Conservation (phyloP, 1,140 invertebrate species). For the Tetranychus cinnabarinus region DNA sequence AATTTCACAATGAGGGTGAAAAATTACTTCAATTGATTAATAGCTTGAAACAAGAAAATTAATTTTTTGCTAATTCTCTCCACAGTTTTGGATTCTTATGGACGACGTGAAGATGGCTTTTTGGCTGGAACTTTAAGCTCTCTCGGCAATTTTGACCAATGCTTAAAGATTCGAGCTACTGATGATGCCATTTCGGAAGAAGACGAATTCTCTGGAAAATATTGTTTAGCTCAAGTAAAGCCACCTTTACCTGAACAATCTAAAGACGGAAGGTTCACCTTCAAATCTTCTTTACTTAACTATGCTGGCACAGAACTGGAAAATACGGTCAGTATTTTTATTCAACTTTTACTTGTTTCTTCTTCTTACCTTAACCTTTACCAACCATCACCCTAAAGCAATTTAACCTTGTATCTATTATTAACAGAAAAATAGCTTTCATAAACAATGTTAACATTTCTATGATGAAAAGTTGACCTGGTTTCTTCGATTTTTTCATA, state of each 20-base stretch:
- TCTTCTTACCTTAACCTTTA: not conserved
- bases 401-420: too few species aligned
- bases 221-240: not conserved
- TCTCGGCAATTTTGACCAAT: conserved; percentile 4
- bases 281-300: not conserved
- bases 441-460: too few species aligned
- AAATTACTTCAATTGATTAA: not conserved
- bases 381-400: not conserved
- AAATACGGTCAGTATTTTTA: not conserved
- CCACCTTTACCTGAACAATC: not conserved
- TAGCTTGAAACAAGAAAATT: not conserved
- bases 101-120: not conserved
- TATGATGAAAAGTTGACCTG: too few species aligned
- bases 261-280: not conserved
- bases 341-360: not conserved
- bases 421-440: too few species aligned
- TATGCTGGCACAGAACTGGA: conserved; percentile 2
- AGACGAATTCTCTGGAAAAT: conserved; percentile 2
- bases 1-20: too few species aligned
- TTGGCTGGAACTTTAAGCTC: not conserved
- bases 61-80: too few species aligned
- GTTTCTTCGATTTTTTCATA: too few species aligned
- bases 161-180: not conserved
- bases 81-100: not conserved
- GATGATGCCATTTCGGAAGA: not conserved